phyloP scores from a whole-genome alignment of 2,113 vertebrate genomes.

The rabbit (Oryctolagus cuniculus) region DNA sequence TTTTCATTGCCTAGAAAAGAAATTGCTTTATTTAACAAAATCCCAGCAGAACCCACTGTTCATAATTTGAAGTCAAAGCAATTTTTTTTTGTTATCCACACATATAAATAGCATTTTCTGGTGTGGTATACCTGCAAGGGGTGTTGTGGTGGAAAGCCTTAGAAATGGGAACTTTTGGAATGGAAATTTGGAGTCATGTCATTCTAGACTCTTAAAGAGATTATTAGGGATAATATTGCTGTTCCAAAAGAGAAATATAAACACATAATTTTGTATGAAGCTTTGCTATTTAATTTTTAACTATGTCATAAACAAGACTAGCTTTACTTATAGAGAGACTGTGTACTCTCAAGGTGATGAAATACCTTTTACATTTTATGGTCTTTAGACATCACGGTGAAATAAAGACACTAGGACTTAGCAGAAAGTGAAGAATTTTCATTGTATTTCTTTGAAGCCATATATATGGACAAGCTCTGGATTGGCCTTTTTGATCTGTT shows the following conservation, averaged over 20 bases:
- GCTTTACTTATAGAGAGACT: not conserved
- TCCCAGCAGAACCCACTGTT: not conserved
- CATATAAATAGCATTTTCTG: conserved; percentile 18
- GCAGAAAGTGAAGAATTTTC: not conserved
- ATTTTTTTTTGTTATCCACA: not conserved
- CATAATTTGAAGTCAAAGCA: not conserved
- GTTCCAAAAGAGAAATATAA: not conserved
- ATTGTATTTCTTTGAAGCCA: not conserved
- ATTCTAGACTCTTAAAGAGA: not conserved
- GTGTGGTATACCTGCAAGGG: not conserved
- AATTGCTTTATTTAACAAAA: conserved; percentile 42
- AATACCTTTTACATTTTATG: not conserved
- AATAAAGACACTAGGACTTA: not conserved
- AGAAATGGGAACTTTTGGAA: not conserved
- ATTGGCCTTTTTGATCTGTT: not conserved
- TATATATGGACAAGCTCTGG: not conserved
- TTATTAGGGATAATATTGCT: not conserved
- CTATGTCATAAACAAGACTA: not conserved
- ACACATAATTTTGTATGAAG: not conserved
- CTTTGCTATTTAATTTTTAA: conserved; percentile 23
- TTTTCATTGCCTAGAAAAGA: conserved; percentile 38
- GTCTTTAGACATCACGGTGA: not conserved
- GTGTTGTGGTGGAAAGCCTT: not conserved
- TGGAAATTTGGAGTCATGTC: not conserved
- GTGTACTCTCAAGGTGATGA: not conserved